A percentile compares a stretch with the other conserved stretches of the same genome.
Conservation (phyloP, 1,140 invertebrate species). For the Asbolus verrucosus region DNA sequence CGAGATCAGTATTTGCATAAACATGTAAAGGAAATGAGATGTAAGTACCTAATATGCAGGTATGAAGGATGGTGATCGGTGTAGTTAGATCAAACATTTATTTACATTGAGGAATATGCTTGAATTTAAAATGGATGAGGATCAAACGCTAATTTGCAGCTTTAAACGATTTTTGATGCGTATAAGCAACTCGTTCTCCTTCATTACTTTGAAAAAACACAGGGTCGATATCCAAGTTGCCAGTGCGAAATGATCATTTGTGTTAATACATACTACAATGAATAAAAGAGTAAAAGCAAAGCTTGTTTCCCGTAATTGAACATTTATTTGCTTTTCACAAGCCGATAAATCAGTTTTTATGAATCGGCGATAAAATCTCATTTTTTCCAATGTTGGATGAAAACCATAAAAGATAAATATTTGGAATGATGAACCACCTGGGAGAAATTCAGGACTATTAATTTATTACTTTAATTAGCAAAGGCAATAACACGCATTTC, state of each 20-base stretch:
- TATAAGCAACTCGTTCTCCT: constrained; percentile 18
- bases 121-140: no score
- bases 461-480: no score
- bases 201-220: not conserved
- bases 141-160: not conserved
- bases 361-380: not conserved
- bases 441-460: no score
- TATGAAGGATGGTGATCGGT: not conserved
- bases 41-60: constrained; percentile 7
- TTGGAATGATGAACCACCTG: not conserved
- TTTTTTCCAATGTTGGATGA: not conserved
- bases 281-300: not conserved
- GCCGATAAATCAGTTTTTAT: constrained; percentile 19
- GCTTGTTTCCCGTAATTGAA: not conserved
- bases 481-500: no score
- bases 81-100: not conserved
- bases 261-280: no score
- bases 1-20: constrained; percentile 17
- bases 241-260: no score
- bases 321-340: constrained; percentile 15
- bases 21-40: constrained; percentile 22
- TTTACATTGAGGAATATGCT: no score
- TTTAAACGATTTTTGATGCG: no score
- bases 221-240: no score
- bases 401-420: not conserved